Conservation (phyloP, 2,797 vertebrate species). For the Lagothrix lagotricha region DNA sequence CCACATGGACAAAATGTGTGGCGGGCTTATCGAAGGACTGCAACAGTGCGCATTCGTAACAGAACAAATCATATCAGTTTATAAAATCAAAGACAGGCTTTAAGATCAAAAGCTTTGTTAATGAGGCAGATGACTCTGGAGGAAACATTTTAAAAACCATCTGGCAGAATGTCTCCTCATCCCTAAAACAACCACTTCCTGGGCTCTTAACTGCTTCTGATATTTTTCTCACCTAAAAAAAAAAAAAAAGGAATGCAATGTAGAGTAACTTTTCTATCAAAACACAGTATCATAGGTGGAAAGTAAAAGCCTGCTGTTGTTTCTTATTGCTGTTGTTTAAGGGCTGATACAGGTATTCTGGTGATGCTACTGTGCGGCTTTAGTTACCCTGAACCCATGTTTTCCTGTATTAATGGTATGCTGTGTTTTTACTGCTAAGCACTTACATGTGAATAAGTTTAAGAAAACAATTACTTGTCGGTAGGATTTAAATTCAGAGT, state of each 20-base stretch:
- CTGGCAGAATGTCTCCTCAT: neutral
- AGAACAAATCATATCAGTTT: neutral
- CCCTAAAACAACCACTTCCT: neutral
- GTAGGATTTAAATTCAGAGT: neutral
- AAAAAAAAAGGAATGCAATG: neutral
- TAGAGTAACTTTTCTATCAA: neutral
- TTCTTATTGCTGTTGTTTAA: neutral
- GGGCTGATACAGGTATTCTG: neutral
- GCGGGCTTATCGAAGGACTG: neutral
- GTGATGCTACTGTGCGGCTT: neutral
- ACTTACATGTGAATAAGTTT: neutral
- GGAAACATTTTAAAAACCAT: neutral
- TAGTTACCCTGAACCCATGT: neutral
- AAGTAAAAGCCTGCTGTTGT: neutral
- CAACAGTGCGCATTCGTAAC: neutral
- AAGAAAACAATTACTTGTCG: neutral
- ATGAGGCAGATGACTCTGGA: neutral
- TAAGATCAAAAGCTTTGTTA: neutral
- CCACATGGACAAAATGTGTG: too few relatives aligned
- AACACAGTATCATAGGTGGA: neutral
- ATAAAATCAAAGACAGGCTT: neutral
- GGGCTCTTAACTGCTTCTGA: neutral
- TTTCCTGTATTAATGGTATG: neutral
- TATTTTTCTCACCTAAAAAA: neutral
- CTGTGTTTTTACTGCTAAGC: neutral